phyloP scores from a whole-genome alignment of 92 coral and sea anemone species.

The Montipora capitata region DNA sequence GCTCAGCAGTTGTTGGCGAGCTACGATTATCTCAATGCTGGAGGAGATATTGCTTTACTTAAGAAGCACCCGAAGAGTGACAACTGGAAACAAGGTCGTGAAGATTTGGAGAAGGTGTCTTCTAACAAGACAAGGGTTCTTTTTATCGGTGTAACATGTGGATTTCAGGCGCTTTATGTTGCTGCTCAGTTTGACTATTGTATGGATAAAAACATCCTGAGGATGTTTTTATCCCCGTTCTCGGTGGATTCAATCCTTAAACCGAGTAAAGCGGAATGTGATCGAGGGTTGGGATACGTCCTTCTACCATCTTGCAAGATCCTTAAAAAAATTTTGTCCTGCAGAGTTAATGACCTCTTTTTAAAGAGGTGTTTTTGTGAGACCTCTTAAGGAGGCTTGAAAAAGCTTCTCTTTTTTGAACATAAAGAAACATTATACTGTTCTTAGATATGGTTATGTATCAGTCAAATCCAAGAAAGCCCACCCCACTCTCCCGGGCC shows the following conservation, averaged over 20 bases:
- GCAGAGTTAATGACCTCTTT: neutral
- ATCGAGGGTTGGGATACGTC: constrained; percentile 86
- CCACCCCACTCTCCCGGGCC: no score
- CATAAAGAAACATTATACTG: no score
- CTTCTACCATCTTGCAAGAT: constrained; percentile 83
- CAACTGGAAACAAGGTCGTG: constrained; percentile 86
- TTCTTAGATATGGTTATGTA: no score
- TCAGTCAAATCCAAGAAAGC: no score
- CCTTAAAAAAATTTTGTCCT: neutral
- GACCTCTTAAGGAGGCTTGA: no score
- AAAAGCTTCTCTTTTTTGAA: no score
- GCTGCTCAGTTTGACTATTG: constrained; percentile 97
- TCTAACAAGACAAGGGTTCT: constrained; percentile 68
- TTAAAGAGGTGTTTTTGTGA: no score
- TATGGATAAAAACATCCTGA: constrained; percentile 62
- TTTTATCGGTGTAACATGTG: constrained; percentile 92
- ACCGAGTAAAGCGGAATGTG: constrained; percentile 74
- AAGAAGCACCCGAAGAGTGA: constrained; percentile 82
- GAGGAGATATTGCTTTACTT: constrained; percentile 88
- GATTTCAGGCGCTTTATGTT: constrained; percentile 95
- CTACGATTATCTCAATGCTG: constrained; percentile 87
- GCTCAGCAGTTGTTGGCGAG: constrained; percentile 61
- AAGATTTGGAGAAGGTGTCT: constrained; percentile 68
- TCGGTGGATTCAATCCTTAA: constrained; percentile 93
- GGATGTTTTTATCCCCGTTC: constrained; percentile 77